Conservation (phyloP, 2,888 invertebrate species). For the Dysmachus trigonus region DNA sequence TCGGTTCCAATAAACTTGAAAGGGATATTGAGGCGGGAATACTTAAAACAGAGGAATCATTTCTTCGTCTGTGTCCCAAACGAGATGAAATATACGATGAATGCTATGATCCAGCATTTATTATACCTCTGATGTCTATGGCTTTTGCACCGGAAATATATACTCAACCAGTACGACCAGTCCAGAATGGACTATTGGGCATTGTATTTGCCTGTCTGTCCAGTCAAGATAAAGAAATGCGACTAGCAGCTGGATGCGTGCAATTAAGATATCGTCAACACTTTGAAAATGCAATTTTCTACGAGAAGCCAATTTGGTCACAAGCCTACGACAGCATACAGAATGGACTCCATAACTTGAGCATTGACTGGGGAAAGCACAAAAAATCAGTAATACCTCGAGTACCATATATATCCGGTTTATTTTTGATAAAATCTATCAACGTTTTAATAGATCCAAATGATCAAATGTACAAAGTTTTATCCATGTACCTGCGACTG, state of each 20-base stretch:
- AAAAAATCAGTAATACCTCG: constrained; percentile 61
- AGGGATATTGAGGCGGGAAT: constrained; percentile 56
- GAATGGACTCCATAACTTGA: constrained; percentile 58
- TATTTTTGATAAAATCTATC: constrained; percentile 63
- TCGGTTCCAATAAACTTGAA: constrained; percentile 59
- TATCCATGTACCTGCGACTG: constrained; percentile 81
- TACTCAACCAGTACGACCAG: constrained; percentile 76
- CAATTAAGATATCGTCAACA: constrained; percentile 79
- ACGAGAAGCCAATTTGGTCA: constrained; percentile 62
- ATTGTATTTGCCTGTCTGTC: constrained; percentile 76
- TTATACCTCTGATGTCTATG: constrained; percentile 79
- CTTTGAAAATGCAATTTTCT: constrained; percentile 72
- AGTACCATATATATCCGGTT: constrained; percentile 59
- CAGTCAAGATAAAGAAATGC: constrained; percentile 72
- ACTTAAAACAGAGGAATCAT: constrained; percentile 44
- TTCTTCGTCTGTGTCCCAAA: constrained; percentile 59
- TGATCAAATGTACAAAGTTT: constrained; percentile 77
- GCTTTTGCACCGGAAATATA: constrained; percentile 78
- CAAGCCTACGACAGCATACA: constrained; percentile 63
- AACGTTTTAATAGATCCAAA: constrained; percentile 78
- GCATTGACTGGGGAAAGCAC: constrained; percentile 59
- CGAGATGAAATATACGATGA: constrained; percentile 58
- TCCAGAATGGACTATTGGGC: constrained; percentile 75
- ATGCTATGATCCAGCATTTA: constrained; percentile 84
- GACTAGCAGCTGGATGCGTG: constrained; percentile 78